Evolutionary conservation across 2,113 vertebrate species (phyloP).

Genomic region (Sceloporus undulatus): DNA sequence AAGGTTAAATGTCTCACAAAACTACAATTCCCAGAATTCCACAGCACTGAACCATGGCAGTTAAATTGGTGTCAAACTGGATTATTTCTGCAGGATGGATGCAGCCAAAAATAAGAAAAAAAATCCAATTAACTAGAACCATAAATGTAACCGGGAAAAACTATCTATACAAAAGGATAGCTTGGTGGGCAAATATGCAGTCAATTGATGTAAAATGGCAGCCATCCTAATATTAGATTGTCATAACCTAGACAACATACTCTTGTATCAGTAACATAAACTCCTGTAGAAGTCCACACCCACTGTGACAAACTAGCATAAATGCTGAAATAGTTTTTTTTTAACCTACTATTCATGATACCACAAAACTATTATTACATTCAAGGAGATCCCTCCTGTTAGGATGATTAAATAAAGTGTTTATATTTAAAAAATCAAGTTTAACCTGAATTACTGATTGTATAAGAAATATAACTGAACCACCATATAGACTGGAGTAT

Average conservation of each 20-base stretch:
- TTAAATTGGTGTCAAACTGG: too few relatives aligned
- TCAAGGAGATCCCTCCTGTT: background rate
- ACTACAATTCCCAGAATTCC: too few relatives aligned
- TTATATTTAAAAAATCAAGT: background rate
- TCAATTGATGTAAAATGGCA: background rate
- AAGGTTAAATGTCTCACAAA: too few relatives aligned
- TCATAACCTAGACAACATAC: background rate
- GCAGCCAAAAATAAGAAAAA: background rate
- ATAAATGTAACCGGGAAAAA: background rate
- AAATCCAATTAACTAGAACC: background rate
- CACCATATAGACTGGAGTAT: background rate
- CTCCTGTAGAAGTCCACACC: background rate
- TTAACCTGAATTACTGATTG: background rate
- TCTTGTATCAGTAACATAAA: background rate
- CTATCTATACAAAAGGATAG: background rate
- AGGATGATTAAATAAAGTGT: too few relatives aligned
- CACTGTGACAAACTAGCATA: too few relatives aligned
- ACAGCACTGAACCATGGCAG: too few relatives aligned
- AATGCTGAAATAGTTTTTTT: too few relatives aligned
- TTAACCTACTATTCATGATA: background rate
- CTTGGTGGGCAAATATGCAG: background rate
- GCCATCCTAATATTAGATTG: background rate
- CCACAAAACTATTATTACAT: background rate
- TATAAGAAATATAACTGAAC: background rate
- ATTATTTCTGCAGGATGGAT: too few relatives aligned